Percentiles rank a stretch among this genome's conserved stretches.
phyloP scores from a whole-genome alignment of 53 echinoderm and acorn worm genomes.

The Mesocentrotus franciscanus region DNA sequence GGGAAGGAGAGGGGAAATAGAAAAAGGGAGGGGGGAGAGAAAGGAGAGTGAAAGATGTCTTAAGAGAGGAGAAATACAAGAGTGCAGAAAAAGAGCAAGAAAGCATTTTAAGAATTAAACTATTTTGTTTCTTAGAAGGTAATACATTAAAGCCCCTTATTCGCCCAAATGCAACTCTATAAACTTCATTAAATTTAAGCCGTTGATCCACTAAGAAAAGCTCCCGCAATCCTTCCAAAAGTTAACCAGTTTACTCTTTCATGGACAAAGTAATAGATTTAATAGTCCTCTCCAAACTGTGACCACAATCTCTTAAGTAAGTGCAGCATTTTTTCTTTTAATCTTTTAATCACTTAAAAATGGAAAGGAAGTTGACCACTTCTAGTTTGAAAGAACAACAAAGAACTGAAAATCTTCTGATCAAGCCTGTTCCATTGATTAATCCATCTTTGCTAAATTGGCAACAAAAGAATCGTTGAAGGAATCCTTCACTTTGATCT shows the following conservation, averaged over 20 bases:
- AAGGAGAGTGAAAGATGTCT: not conserved
- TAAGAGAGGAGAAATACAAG: too few species aligned
- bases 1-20: too few species aligned
- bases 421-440: not conserved
- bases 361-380: constrained; percentile 5
- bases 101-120: not conserved
- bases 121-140: not conserved
- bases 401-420: not conserved
- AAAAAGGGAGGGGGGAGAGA: not conserved
- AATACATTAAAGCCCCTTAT: not conserved
- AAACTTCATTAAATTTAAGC: not conserved
- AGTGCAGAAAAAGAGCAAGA: too few species aligned
- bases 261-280: not conserved
- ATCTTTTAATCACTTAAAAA: constrained; percentile 32
- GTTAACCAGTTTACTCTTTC: not conserved
- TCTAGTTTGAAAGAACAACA: not conserved
- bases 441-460: not conserved
- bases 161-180: not conserved
- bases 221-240: not conserved
- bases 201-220: not conserved
- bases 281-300: not conserved
- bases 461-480: not conserved
- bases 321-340: constrained; percentile 3
- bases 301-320: not conserved
- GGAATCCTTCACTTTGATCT: not conserved